These are phyloP conservation scores for Semnornis frantzii DNA, from an alignment of 2,113 vertebrate genomes.

Conservation along the genomic window DNA sequence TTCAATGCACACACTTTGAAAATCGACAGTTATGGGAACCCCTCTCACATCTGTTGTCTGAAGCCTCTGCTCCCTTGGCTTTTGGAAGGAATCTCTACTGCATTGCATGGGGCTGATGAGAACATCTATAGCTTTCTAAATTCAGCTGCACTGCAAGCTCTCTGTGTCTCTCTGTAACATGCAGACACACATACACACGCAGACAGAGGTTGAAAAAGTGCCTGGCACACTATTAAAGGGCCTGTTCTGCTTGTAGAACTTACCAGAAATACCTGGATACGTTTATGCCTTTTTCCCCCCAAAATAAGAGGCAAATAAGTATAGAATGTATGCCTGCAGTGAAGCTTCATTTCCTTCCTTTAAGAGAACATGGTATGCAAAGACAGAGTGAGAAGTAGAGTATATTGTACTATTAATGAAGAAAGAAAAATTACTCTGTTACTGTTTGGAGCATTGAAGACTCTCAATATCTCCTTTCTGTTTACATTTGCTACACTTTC, in stretches of 20 bases:
- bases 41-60: constrained; percentile 82
- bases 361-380: background rate
- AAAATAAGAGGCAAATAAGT: background rate
- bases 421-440: background rate
- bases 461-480: background rate
- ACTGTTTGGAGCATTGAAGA: background rate
- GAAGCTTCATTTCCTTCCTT: background rate
- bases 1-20: constrained; percentile 74
- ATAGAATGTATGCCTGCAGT: background rate
- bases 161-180: background rate
- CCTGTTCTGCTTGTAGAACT: background rate
- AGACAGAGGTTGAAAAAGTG: constrained; percentile 15
- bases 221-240: background rate
- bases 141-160: constrained; percentile 61
- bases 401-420: background rate
- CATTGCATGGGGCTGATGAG: constrained; percentile 80
- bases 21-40: constrained; percentile 78
- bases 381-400: background rate
- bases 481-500: background rate
- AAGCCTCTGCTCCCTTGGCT: constrained; percentile 74
- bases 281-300: background rate
- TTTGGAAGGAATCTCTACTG: constrained; percentile 82
- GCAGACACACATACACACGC: background rate
- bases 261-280: background rate
- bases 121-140: constrained; percentile 82